phyloP scores from a whole-genome alignment of 1,140 invertebrate species.

The Drepana arcuata region DNA sequence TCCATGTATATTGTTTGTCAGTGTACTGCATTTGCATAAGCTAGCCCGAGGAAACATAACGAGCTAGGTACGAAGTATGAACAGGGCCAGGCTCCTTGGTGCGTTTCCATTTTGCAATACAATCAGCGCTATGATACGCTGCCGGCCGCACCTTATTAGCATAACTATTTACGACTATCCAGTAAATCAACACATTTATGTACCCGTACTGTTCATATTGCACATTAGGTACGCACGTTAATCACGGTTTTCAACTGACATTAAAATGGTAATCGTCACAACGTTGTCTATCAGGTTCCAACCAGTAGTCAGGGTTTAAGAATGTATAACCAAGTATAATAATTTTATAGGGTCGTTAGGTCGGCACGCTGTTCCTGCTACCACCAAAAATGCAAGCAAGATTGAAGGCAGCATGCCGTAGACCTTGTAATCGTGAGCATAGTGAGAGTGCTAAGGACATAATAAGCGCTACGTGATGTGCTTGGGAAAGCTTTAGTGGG shows the following conservation, averaged over 20 bases:
- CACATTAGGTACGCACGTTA: slow-evolving; percentile 33
- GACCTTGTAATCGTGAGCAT: too few species aligned
- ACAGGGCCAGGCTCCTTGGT: slow-evolving; percentile 25
- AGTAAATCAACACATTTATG: slow-evolving; percentile 57
- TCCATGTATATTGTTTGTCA: slow-evolving; percentile 49
- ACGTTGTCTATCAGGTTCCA: too few species aligned
- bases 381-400: too few species aligned
- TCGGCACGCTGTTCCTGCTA: too few species aligned
- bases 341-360: too few species aligned
- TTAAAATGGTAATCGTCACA: too few species aligned
- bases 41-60: slow-evolving; percentile 41
- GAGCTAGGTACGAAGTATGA: slow-evolving; percentile 31
- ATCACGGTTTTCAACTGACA: slow-evolving; percentile 28
- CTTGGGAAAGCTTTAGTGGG: too few species aligned
- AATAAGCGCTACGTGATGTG: too few species aligned
- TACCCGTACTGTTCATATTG: slow-evolving; percentile 32
- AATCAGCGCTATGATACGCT: slow-evolving; percentile 43
- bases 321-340: too few species aligned
- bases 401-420: too few species aligned
- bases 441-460: too few species aligned
- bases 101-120: slow-evolving; percentile 65
- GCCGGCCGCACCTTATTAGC: slow-evolving; percentile 47
- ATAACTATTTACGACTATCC: slow-evolving; percentile 56
- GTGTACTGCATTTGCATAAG: slow-evolving; percentile 52
- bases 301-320: too few species aligned